Conservation (phyloP, 1,140 invertebrate species). For the Meloidogyne chitwoodi region DNA sequence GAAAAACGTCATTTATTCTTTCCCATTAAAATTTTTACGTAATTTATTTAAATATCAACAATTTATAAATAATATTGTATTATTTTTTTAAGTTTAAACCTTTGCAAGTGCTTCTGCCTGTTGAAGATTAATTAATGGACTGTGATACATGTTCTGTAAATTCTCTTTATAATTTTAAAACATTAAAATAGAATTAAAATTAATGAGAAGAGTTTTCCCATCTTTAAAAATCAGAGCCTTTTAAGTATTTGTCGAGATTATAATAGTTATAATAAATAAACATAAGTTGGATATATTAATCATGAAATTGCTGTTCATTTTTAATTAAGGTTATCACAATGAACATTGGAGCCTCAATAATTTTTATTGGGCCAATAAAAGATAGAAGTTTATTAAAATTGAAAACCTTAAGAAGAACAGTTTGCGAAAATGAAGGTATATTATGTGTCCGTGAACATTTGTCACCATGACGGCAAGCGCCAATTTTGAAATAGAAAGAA, state of each 20-base stretch:
- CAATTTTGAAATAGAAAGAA: constrained; percentile 99
- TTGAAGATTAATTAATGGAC: constrained; percentile 45
- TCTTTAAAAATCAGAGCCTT: too few species aligned
- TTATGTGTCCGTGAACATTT: constrained; percentile 95
- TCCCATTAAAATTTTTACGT: background rate
- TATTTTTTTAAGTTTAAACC: constrained; percentile 11
- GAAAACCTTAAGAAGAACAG: constrained; percentile 34
- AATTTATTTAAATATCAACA: too few species aligned
- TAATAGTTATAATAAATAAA: too few species aligned
- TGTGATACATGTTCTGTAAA: constrained; percentile 40
- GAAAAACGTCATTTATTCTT: constrained; percentile 12
- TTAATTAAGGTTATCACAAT: too few species aligned
- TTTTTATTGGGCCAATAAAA: background rate
- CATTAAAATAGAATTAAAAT: too few species aligned
- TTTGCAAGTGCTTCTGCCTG: constrained; percentile 44
- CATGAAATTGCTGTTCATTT: too few species aligned
- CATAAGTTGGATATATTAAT: too few species aligned
- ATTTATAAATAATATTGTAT: too few species aligned
- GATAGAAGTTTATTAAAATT: background rate
- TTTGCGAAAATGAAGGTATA: constrained; percentile 91
- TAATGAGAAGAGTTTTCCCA: too few species aligned
- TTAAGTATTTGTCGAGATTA: too few species aligned
- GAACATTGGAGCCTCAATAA: background rate
- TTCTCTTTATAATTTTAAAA: background rate
- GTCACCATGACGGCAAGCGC: constrained; percentile 93